These are phyloP conservation scores for Rhinichthys osculus DNA, from an alignment of 2,797 vertebrate genomes.

Conservation along the genomic window DNA sequence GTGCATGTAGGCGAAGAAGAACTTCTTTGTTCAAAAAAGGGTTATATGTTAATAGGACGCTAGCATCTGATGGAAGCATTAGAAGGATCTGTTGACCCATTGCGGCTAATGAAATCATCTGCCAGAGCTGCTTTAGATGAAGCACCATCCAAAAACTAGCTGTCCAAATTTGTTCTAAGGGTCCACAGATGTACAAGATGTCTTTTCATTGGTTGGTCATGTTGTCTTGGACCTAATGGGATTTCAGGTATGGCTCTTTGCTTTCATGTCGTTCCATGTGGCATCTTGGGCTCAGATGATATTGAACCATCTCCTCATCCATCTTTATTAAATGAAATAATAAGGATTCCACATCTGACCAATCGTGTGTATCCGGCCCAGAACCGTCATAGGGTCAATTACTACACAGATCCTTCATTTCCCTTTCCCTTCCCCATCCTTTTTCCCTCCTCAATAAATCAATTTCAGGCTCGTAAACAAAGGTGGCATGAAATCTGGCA, in stretches of 20 bases:
- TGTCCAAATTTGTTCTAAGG: conserved; percentile 11
- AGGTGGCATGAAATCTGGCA: conserved; percentile 77
- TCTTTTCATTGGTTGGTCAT: background rate
- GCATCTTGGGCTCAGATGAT: conserved; percentile 30
- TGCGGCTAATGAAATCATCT: conserved; percentile 1
- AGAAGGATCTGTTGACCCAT: conserved; percentile 13
- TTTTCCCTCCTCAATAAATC: conserved; percentile 72
- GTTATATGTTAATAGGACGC: conserved; percentile 21
- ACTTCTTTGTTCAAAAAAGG: conserved; percentile 12
- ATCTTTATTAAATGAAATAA: conserved; percentile 50
- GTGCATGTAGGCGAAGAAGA: conserved; percentile 26
- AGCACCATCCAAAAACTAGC: conserved; percentile 20
- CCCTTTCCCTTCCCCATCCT: too few relatives aligned
- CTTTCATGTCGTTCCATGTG: conserved; percentile 19
- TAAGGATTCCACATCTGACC: conserved; percentile 40
- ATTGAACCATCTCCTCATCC: conserved; percentile 42
- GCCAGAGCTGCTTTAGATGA: conserved; percentile 23
- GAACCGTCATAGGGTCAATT: conserved; percentile 39
- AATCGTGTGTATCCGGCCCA: conserved; percentile 20
- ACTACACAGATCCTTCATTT: conserved; percentile 48
- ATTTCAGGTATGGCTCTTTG: conserved; percentile 7
- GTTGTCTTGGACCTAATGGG: conserved; percentile 19
- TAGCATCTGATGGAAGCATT: conserved; percentile 19
- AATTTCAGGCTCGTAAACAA: conserved; percentile 75
- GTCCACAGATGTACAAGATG: conserved; percentile 19